Conservation (phyloP, 1,140 invertebrate genomes). For the Ditylenchus dipsaci region DNA sequence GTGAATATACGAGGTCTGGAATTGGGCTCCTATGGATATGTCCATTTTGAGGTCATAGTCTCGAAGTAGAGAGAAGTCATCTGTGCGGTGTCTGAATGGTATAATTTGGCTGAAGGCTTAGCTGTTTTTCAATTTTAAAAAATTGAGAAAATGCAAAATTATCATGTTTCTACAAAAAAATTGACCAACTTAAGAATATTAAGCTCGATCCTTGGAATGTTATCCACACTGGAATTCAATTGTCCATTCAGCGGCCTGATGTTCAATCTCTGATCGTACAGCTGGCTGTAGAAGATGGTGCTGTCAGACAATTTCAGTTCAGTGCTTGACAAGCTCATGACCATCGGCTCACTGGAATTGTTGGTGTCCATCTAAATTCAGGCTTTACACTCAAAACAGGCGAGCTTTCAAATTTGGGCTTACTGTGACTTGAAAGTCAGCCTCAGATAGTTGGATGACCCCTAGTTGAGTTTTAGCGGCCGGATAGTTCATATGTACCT, state of each 20-base stretch:
- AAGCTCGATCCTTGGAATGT: slow-evolving; percentile 9
- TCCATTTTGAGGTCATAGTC: slow-evolving; percentile 50
- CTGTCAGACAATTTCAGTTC: slow-evolving; percentile 26
- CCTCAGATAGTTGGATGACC: neutral
- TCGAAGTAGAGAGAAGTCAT: slow-evolving; percentile 9
- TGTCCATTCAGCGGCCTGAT: neutral
- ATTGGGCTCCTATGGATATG: neutral
- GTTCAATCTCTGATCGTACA: slow-evolving; percentile 35
- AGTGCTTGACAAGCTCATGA: slow-evolving; percentile 11
- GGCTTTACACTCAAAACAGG: neutral
- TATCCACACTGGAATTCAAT: neutral
- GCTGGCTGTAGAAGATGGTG: slow-evolving; percentile 36
- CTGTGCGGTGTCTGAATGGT: neutral
- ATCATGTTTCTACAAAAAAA: no score
- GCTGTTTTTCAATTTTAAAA: neutral
- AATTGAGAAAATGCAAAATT: no score
- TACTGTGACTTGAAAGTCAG: neutral
- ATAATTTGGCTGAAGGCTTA: neutral
- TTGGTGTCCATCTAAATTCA: slow-evolving; percentile 23
- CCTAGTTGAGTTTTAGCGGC: slow-evolving; percentile 9
- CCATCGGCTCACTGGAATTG: slow-evolving; percentile 29
- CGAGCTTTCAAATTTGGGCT: no score
- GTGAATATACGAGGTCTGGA: slow-evolving; percentile 72
- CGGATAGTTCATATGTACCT: slow-evolving; percentile 23
- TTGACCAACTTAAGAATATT: slow-evolving; percentile 3